Evolutionary conservation across 2,797 vertebrate genomes (phyloP).

Genomic region (Leucoraja ocellata): DNA sequence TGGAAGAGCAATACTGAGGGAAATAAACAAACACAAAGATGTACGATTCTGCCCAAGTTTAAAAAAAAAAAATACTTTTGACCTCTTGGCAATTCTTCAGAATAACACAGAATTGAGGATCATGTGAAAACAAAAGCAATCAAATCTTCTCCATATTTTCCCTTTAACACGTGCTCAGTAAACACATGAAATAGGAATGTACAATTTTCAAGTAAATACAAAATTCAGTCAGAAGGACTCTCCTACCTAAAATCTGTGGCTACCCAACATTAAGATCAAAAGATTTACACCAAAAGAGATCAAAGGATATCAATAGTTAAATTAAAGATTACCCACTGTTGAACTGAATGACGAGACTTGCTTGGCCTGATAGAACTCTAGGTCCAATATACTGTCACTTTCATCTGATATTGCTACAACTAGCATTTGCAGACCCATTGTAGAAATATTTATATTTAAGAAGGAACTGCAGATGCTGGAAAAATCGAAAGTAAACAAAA

Average conservation of each 20-base stretch:
- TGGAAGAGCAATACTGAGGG: neutral
- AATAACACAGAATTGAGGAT: neutral
- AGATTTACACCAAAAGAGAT: too few species aligned
- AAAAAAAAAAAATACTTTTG: neutral
- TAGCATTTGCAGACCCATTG: neutral
- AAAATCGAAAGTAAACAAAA: too few species aligned
- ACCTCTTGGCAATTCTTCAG: neutral
- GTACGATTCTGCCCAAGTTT: neutral
- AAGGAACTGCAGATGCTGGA: too few species aligned
- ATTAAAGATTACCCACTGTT: neutral
- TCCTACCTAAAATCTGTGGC: too few species aligned
- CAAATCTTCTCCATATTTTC: neutral
- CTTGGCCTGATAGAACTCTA: neutral
- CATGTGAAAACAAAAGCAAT: neutral
- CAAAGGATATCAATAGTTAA: too few species aligned
- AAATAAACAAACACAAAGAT: neutral
- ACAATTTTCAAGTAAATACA: too few species aligned
- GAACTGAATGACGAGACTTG: neutral
- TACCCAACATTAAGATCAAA: too few species aligned
- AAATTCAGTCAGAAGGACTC: too few species aligned
- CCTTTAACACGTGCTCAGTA: neutral
- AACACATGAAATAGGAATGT: too few species aligned
- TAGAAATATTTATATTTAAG: too few species aligned
- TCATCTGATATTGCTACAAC: neutral
- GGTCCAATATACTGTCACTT: neutral